Evolutionary conservation across 2,797 vertebrate species (phyloP).

Genomic region (Stomatorhinus walkeri): DNA sequence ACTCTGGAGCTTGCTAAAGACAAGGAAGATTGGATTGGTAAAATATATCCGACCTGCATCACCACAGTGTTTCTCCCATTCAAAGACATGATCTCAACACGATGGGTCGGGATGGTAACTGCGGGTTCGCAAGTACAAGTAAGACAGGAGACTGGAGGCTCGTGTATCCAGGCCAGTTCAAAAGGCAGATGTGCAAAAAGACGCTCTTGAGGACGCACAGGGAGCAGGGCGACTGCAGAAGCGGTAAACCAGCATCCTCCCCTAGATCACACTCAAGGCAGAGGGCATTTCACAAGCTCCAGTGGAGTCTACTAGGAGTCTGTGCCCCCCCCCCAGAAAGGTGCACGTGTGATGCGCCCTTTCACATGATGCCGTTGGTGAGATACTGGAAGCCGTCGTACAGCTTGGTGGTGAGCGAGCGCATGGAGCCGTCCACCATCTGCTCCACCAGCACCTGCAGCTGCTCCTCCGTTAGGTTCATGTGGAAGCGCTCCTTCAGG

Average conservation of each 20-base stretch:
- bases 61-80: background rate
- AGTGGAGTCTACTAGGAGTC: background rate
- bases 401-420: conserved; percentile 89
- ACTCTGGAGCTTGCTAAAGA: background rate
- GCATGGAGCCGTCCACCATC: conserved; percentile 88
- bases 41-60: background rate
- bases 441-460: conserved; percentile 85
- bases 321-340: background rate
- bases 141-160: background rate
- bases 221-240: background rate
- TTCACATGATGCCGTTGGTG: conserved; percentile 98
- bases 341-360: background rate
- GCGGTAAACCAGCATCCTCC: background rate
- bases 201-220: background rate
- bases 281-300: background rate
- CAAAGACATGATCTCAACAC: background rate
- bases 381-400: conserved; percentile 97
- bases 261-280: background rate
- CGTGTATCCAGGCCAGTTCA: background rate
- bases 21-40: background rate
- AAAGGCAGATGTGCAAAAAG: background rate
- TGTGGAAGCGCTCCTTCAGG: conserved; percentile 94
- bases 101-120: background rate
- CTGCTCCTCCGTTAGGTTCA: conserved; percentile 94
- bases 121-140: background rate